These are phyloP conservation scores for Eulemur coronatus DNA, from an alignment of 2,797 vertebrate species.

Conservation along the genomic window DNA sequence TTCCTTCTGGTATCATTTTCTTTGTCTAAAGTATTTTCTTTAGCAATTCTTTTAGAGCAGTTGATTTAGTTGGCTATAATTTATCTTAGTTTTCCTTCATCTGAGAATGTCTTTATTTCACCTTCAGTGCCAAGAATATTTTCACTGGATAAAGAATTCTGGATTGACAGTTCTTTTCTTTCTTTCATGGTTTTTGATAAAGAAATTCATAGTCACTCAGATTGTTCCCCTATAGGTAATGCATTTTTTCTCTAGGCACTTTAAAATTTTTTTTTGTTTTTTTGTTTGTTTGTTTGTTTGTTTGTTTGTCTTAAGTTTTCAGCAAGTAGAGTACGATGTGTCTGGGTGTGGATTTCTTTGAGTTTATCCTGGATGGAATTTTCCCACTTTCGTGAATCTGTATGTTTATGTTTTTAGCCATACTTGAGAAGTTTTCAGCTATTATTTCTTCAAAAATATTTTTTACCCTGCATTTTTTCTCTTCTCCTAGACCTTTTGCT, in stretches of 20 bases:
- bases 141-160: not conserved
- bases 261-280: not conserved
- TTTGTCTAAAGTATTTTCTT: not conserved
- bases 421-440: not conserved
- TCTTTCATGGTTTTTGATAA: not conserved
- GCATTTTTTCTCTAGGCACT: not conserved
- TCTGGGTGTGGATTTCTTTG: not conserved
- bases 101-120: not conserved
- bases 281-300: not conserved
- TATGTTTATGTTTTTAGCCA: not conserved
- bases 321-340: not conserved
- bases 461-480: not conserved
- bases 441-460: not conserved
- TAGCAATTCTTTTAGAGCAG: not conserved
- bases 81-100: not conserved
- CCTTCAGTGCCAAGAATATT: not conserved
- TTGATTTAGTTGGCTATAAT: not conserved
- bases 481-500: not conserved
- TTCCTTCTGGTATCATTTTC: not conserved
- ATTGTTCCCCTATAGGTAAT: not conserved
- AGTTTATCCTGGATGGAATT: not conserved
- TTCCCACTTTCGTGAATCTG: not conserved
- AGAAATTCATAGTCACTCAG: not conserved
- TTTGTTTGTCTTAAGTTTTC: not conserved
- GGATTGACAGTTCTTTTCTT: not conserved